Conservation (phyloP, 2,797 vertebrate genomes). For the Halcyon badia region DNA sequence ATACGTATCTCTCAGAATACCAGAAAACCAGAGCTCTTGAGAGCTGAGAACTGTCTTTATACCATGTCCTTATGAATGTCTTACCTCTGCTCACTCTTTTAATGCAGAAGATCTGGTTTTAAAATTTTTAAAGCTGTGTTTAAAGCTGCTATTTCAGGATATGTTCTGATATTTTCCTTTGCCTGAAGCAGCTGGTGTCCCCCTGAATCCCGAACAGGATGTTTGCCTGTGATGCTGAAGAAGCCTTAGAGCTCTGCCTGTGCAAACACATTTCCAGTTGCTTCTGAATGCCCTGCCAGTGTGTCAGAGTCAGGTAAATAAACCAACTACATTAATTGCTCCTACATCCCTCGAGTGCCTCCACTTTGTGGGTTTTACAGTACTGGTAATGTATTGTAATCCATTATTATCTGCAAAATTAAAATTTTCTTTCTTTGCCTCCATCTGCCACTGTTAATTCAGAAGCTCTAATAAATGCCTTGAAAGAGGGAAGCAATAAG, state of each 20-base stretch:
- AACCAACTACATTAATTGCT: slow-evolving; percentile 57
- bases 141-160: not conserved
- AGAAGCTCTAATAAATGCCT: slow-evolving; percentile 62
- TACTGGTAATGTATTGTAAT: slow-evolving; percentile 59
- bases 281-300: slow-evolving; percentile 3
- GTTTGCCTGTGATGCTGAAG: not conserved
- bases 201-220: not conserved
- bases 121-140: not conserved
- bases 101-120: not conserved
- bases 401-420: slow-evolving; percentile 63
- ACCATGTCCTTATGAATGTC: not conserved
- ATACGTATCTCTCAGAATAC: not conserved
- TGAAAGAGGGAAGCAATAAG: slow-evolving; percentile 50
- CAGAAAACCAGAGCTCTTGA: not conserved
- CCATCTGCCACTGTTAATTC: slow-evolving; percentile 59
- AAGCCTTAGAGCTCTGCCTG: not conserved
- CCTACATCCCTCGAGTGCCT: slow-evolving; percentile 47
- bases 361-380: slow-evolving; percentile 43
- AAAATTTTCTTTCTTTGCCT: slow-evolving; percentile 53
- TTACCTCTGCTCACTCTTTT: not conserved
- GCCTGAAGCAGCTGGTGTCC: not conserved
- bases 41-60: not conserved
- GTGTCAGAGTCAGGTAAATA: slow-evolving; percentile 57
- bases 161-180: slow-evolving; percentile 6
- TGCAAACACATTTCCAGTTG: slow-evolving; percentile 16